Conservation (phyloP, 2,797 vertebrate species). For the Onychomys leucogaster region DNA sequence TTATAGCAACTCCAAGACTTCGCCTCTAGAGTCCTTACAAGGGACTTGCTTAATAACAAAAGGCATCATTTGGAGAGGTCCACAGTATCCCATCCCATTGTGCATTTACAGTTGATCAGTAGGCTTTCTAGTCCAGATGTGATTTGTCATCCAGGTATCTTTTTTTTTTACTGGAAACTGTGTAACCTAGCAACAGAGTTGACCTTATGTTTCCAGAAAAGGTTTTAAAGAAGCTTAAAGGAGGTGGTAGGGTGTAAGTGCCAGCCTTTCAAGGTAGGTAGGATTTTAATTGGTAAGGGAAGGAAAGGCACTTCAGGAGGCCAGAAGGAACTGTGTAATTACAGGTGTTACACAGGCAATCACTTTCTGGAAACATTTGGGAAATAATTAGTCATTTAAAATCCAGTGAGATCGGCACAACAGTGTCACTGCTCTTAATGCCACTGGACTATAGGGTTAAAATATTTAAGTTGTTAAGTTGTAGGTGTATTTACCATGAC, state of each 20-base stretch:
- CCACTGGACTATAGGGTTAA: neutral
- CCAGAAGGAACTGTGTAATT: slow-evolving; percentile 17
- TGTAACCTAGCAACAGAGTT: slow-evolving; percentile 75
- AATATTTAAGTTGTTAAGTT: neutral
- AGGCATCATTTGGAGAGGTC: neutral
- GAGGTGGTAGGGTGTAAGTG: slow-evolving; percentile 47
- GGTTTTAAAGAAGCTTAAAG: slow-evolving; percentile 60
- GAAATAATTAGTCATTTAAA: slow-evolving; percentile 33
- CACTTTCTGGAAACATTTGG: neutral
- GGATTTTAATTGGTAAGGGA: slow-evolving; percentile 59
- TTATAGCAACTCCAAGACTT: neutral
- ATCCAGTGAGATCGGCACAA: neutral
- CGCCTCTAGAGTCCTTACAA: neutral
- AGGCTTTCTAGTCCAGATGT: slow-evolving; percentile 12
- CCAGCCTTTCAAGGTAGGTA: slow-evolving; percentile 30
- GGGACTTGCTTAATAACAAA: neutral
- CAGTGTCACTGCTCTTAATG: neutral
- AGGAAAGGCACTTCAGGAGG: slow-evolving; percentile 33
- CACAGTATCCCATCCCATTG: neutral
- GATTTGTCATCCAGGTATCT: slow-evolving; percentile 41
- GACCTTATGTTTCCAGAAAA: slow-evolving; percentile 65
- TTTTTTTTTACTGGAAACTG: slow-evolving; percentile 54
- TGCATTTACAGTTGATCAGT: slow-evolving; percentile 28
- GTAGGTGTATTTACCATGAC: neutral
- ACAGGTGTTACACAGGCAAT: slow-evolving; percentile 20